Conservation (phyloP, 2,113 vertebrate species). For the Gymnarchus niloticus region DNA sequence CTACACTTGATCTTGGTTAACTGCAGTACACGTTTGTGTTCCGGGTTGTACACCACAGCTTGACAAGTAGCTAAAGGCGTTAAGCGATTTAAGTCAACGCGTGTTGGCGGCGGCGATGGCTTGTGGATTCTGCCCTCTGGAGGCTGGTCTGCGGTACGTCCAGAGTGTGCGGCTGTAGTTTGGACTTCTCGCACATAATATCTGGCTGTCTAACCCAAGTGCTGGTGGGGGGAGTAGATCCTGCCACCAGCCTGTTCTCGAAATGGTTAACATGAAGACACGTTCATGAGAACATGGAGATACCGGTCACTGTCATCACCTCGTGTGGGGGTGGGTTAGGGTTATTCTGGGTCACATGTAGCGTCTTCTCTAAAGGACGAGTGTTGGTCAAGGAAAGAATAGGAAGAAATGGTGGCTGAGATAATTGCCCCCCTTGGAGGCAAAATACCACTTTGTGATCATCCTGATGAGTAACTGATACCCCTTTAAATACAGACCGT, state of each 20-base stretch:
- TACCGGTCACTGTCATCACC: constrained; percentile 26
- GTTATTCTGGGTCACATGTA: constrained; percentile 46
- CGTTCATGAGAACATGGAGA: constrained; percentile 26
- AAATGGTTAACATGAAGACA: constrained; percentile 22
- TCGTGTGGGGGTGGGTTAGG: constrained; percentile 20
- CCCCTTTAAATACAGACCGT: not conserved
- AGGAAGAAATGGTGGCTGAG: constrained; percentile 22
- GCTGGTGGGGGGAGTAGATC: not conserved
- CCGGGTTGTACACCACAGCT: not conserved
- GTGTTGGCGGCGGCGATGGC: not conserved
- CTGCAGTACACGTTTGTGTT: not conserved
- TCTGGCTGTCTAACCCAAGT: too few relatives aligned
- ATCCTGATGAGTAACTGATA: not conserved
- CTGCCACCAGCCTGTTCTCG: not conserved
- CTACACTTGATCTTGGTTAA: not conserved
- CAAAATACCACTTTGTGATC: not conserved
- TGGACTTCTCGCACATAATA: too few relatives aligned
- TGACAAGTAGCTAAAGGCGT: constrained; percentile 13
- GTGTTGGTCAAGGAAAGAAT: constrained; percentile 14
- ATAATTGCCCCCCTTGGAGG: constrained; percentile 26
- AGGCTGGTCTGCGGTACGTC: too few relatives aligned
- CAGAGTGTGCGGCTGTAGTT: too few relatives aligned
- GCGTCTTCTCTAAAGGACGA: constrained; percentile 40
- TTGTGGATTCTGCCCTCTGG: not conserved
- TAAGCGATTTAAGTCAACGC: not conserved